These are phyloP conservation scores for Glyptemys insculpta DNA, from an alignment of 2,797 vertebrate genomes.

Conservation along the genomic window DNA sequence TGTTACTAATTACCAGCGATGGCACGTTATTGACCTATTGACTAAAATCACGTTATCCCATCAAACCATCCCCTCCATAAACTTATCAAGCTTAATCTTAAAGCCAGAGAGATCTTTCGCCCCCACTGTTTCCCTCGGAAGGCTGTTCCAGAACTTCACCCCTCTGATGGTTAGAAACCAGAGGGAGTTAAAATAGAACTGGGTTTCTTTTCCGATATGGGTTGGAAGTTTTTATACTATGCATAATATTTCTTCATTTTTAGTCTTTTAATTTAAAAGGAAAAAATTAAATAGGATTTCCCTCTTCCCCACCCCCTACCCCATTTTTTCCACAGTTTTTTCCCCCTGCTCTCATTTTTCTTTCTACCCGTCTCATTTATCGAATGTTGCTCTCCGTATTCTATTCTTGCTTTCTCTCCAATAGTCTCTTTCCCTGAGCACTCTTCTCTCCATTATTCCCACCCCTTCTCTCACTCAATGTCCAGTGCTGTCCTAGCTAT, in stretches of 20 bases:
- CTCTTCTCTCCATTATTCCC: neutral
- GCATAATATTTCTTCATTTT: neutral
- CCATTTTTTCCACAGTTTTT: neutral
- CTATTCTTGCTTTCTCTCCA: neutral
- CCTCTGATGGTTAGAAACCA: no score
- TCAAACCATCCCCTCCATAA: no score
- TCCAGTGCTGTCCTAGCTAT: rapidly evolving
- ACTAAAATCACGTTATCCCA: no score
- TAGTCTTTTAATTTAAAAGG: neutral
- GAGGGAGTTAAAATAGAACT: neutral
- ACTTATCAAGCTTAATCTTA: no score
- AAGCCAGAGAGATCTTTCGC: no score
- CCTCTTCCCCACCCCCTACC: neutral
- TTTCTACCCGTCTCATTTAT: neutral
- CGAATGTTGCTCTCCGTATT: neutral
- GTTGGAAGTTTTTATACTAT: neutral
- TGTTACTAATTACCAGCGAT: no score
- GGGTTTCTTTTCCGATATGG: neutral
- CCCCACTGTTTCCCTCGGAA: no score
- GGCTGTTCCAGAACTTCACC: no score
- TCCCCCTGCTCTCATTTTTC: neutral
- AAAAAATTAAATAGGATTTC: neutral
- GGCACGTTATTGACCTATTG: no score
- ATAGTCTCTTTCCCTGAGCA: neutral
- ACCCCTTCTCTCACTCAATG: neutral